Evolutionary conservation across 2,888 invertebrate genomes (phyloP), one percentile per base, ranked within the genome.

Genomic region (Pasiphila rectangulata): DNA sequence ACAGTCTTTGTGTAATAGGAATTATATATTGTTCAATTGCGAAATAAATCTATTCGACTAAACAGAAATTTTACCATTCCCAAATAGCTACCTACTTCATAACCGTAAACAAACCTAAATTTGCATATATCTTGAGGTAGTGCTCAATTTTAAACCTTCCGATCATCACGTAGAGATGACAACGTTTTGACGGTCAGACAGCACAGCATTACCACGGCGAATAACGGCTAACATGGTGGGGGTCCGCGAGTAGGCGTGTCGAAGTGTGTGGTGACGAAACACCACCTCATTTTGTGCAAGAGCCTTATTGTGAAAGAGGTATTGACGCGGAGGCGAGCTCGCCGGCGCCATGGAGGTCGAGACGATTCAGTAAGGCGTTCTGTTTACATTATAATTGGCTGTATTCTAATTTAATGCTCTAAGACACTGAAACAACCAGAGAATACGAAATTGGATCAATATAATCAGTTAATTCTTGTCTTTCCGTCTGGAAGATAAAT

Each of bases 251-350:
- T 78, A 72, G 83, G 84, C 78, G 84, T 80, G 77, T 79, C 79
- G 70, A 67, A 71, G 74, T 72, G 66, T 72, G 72, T 67, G 66
- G 63, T 85, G 84, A 82, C 79, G 85, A 86, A 85, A 87, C 75
- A 62, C 64, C 68, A 69, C 76, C 73, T 72, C 74, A 75, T 75
- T 82, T 75, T 79, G 78, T 79, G 83, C 81, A 84, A 84, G 72
- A 71, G 70, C 46, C 70, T 73, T 51, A 82, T 87, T 86, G 85
- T 80, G 83, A 83, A 85, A 87, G 75, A 82, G 69, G 66, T 78
- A 76, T 75, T 71, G 75, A 78, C 73, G 73, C 64, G 73, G 74
- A 76, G 75, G 77, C 77, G 69, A 63, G 57, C 54, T 64, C 64
- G 64, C 62, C 68, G 68, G 63, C 67, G 67, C 66, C 72, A 62